Evolutionary conservation across 2,888 invertebrate genomes (phyloP).

Genomic region (Nomada lathburiana): DNA sequence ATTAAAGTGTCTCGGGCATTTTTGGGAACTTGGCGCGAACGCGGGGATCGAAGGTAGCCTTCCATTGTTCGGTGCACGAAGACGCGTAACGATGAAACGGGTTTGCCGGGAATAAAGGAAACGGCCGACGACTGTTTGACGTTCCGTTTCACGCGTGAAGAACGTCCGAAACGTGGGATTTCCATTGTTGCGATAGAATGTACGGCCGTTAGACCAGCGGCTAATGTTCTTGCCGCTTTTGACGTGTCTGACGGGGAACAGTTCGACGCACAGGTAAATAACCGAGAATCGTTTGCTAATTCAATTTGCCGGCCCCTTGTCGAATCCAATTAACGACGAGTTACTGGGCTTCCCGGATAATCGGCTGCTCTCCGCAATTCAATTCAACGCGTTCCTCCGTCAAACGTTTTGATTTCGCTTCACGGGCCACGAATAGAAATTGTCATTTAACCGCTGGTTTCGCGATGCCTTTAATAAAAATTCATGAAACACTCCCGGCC

Average conservation of each 20-base stretch:
- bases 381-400: constrained; percentile 55
- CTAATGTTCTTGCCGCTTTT: constrained; percentile 35
- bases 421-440: neutral
- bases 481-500: neutral
- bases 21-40: neutral
- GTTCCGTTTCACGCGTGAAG: constrained; percentile 16
- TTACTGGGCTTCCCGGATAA: constrained; percentile 68
- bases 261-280: constrained; percentile 69
- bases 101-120: neutral
- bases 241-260: constrained; percentile 57
- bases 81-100: neutral
- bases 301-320: constrained; percentile 66
- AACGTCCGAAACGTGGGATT: constrained; percentile 17
- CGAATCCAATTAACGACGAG: constrained; percentile 72
- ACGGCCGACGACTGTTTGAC: constrained; percentile 12
- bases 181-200: neutral
- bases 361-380: constrained; percentile 65
- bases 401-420: constrained; percentile 48
- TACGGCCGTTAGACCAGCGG: neutral
- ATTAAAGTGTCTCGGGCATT: neutral
- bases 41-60: constrained; percentile 15
- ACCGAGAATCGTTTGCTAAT: constrained; percentile 72
- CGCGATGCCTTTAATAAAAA: neutral
- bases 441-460: neutral
- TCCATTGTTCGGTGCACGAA: constrained; percentile 12